Base-by-base conservation (phyloP, 2,797 vertebrate species). In the Spinibarbus caldwelli region DNA sequence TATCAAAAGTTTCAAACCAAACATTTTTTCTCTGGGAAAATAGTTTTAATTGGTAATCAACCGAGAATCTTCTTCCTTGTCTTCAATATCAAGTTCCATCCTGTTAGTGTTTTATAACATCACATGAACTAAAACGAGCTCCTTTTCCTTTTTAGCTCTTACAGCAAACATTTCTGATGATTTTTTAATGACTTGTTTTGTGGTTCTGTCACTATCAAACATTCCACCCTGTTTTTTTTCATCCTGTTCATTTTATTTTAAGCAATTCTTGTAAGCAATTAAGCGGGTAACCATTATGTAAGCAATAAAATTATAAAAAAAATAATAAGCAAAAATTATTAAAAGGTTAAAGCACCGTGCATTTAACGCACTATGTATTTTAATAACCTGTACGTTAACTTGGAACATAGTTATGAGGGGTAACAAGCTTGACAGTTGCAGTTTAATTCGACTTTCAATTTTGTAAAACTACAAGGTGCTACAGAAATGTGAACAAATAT, bases 1-100 rank as follows among this genome's bases (percentile, higher is more conserved):
- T n/a, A n/a, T n/a, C n/a, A n/a, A n/a, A n/a, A n/a, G 34, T 67
- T 67, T 67, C 29, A 66, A 31, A 66, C 62, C 62, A 66, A 34
- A 66, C 29, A 19, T 66, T 1, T 21, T 11, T 36, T 36, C 31
- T 67, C 0, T n/a, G 1, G 31, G 17, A 41, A 10, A 5, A 14
- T 14, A 0, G 5, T n/a, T 41, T n/a, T 7, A n/a, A 70, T 41
- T 14, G 5, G 5, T 41, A 41, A n/a, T 43, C 9, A 21, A 36
- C n/a, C n/a, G n/a, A n/a, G n/a, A n/a, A n/a, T n/a, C n/a, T 67
- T 36, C 21, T 17, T 41, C 21, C 34, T 38, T 36, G 9, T 38
- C 8, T 9, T 68, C 1, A 6, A 6, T n/a, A 11, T 41, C 10
- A 41, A 38, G 36, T n/a, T n/a, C 67, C 26, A 19, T 11, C 26